phyloP scores from a whole-genome alignment of 2,113 vertebrate genomes.

The Anguilla rostrata region DNA sequence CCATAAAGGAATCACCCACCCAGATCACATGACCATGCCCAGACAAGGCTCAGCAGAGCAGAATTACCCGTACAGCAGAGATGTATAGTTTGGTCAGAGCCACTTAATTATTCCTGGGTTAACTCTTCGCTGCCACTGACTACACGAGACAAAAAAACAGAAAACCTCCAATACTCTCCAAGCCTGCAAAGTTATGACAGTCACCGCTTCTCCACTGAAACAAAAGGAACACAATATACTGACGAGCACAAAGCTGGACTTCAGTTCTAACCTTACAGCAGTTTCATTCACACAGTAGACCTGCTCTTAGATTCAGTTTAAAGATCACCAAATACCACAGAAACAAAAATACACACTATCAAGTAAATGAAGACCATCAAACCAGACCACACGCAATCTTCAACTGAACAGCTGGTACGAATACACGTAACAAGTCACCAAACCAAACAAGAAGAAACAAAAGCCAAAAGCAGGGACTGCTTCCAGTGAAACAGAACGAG shows the following conservation, averaged over 20 bases:
- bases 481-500: neutral
- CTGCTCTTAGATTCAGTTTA: neutral
- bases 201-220: constrained; percentile 4
- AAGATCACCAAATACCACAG: neutral
- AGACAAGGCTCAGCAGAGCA: neutral
- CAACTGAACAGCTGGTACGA: neutral
- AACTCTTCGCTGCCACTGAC: neutral
- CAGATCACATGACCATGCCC: neutral
- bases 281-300: neutral
- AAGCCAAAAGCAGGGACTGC: neutral
- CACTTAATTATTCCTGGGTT: neutral
- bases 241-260: neutral
- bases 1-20: constrained; percentile 4
- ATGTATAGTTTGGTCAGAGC: neutral
- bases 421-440: neutral
- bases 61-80: neutral
- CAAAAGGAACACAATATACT: constrained; percentile 2
- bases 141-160: neutral
- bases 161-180: neutral
- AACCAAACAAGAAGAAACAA: neutral
- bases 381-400: constrained; percentile 6
- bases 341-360: too few relatives aligned
- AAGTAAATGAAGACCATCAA: neutral
- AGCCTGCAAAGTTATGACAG: constrained; percentile 1
- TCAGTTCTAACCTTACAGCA: neutral